Base-by-base conservation (phyloP, 2,113 vertebrate species). In the Columba livia region DNA sequence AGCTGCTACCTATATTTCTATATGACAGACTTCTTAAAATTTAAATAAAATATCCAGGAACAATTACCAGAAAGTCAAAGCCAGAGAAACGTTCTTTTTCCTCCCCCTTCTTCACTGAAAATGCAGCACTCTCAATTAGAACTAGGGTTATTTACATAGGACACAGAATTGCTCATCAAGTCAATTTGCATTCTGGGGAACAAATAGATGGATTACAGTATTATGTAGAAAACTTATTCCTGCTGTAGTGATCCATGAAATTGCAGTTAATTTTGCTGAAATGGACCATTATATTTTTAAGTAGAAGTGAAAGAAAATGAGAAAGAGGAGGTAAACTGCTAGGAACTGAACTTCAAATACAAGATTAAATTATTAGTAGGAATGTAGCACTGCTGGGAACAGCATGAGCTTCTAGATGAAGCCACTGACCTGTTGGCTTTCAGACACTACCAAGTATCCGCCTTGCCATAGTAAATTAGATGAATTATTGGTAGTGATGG, bases 241-340 rank as follows among this genome's bases (percentile, higher is more conserved):
- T 74, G 79, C 71, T 93, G 89, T 93, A 91, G 77, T 82, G 90
- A 96, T 88, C 94, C 89, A 77, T 93, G 78, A 97, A 97, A 96
- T 94, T 96, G 57, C 71, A 86, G 79, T 95, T 97, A 96, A 95
- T 97, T 98, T 96, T 88, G 38, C 54, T 94, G 96, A 97, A 96
- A 96, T 92, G 32, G 65, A 69, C 67, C 42, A 34, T 92, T 88
- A 77, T 96, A 90, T 79, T 94, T 95, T 96, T 92, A 95, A 94
- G 80, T 34, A 61, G 62, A 97, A 87, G 40, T 51, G 80, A 91
- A 93, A 93, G 73, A 92, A 96, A 92, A 90, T 40, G 56, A 94
- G 89, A 84, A 94, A 86, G 88, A 94, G 60, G 60, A 87, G 73
- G 47, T 71, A 93, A 88, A 80, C 89, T 79, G 58, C 73, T 85